A percentile compares a stretch with the other conserved stretches of the same genome.
phyloP scores from a whole-genome alignment of 64 coral and sea anemone genomes.

The Montipora efflorescens region DNA sequence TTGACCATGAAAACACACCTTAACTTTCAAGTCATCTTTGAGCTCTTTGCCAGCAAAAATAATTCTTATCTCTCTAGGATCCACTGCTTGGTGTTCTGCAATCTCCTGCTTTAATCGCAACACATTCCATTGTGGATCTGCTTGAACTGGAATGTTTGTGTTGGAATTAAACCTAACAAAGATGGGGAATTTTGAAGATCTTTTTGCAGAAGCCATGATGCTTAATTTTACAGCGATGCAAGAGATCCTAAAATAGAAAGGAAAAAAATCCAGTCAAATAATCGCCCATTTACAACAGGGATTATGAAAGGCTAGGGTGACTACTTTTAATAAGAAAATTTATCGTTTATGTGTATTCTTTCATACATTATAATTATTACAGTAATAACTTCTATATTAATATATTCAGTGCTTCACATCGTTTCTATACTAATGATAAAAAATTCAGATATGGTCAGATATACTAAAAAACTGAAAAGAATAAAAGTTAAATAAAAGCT shows the following conservation, averaged over 20 bases:
- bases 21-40: constrained; percentile 63
- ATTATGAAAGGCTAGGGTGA: no score
- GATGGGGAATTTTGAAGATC: constrained; percentile 51
- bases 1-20: constrained; percentile 8
- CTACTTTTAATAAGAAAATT: no score
- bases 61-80: constrained; percentile 80
- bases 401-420: no score
- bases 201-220: background rate
- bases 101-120: constrained; percentile 80
- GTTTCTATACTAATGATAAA: no score
- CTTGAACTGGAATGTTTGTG: constrained; percentile 81
- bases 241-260: background rate
- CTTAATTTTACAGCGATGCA: background rate
- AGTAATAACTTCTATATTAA: no score
- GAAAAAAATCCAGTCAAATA: no score
- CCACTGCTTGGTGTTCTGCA: constrained; percentile 46
- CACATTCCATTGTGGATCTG: constrained; percentile 71
- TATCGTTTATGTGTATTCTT: no score
- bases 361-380: no score
- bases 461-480: no score
- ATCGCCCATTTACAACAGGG: no score
- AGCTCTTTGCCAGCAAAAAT: constrained; percentile 92
- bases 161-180: constrained; percentile 88
- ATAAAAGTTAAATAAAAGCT: no score
- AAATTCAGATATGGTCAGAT: no score